A percentile compares a stretch with the other conserved stretches of the same genome.
phyloP scores from a whole-genome alignment of 2,888 invertebrate species.

The Cabera pusaria region DNA sequence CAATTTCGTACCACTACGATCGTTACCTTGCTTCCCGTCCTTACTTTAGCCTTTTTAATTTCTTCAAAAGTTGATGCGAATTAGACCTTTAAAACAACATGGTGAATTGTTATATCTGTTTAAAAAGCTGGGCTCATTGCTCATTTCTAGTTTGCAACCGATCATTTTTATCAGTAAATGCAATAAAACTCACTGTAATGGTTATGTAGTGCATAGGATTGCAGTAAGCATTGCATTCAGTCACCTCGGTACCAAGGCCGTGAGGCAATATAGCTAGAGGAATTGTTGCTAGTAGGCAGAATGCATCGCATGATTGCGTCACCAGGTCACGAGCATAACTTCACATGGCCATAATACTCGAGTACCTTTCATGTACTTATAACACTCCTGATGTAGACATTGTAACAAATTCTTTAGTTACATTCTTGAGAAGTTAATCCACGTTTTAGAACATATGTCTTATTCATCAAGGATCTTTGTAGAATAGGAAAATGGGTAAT shows the following conservation, averaged over 20 bases:
- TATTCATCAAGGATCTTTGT: conserved; percentile 40
- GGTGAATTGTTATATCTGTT: no score
- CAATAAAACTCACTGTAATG: conserved; percentile 12
- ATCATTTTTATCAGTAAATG: conserved; percentile 16
- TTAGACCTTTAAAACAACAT: no score
- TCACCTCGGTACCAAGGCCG: conserved; percentile 73
- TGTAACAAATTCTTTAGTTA: no score
- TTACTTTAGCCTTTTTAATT: no score
- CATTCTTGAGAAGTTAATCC: conserved; percentile 41
- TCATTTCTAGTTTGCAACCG: no score
- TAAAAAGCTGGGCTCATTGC: no score
- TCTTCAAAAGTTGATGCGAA: no score
- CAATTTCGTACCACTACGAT: conserved; percentile 50
- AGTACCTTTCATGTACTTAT: conserved; percentile 7
- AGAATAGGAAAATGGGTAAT: conserved; percentile 57
- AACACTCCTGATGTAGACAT: conserved; percentile 5
- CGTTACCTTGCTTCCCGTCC: conserved; percentile 13
- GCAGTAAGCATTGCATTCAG: conserved; percentile 64
- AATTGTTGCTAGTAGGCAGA: conserved; percentile 54
- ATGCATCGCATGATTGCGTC: conserved; percentile 65
- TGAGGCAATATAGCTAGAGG: conserved; percentile 70
- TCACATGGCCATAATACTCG: conserved; percentile 5
- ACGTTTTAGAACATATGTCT: conserved; percentile 27
- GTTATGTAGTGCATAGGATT: conserved; percentile 50
- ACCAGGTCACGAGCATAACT: conserved; percentile 37